Base-by-base conservation (phyloP, 2,797 vertebrate species). In the Simalia tracyae region DNA sequence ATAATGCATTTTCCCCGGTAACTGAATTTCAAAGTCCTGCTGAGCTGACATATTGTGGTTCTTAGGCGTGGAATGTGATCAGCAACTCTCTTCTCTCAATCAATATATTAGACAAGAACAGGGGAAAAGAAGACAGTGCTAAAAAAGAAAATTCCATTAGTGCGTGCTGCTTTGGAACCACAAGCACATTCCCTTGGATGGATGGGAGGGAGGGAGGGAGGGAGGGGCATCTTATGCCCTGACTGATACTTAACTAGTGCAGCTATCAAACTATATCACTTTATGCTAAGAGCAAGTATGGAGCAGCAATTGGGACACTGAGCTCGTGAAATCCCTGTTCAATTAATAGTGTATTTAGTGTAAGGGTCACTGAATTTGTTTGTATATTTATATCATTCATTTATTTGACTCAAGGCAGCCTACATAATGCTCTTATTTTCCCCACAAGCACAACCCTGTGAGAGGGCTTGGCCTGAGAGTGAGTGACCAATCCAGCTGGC, bases 101-200 rank as follows among this genome's bases (percentile, higher is more conserved):
- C 88, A 84, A 84, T 93, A 90, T 19, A 36, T 91, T 93, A 84
- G 90, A 90, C 60, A 84, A 89, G 85, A 93, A 91, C 60, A 90
- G 19, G 59, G 66, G 64, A 84, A 90, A 87, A 28, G 84, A 59
- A 87, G 66, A 87, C 87, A 87, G 46, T 56, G 5, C 59, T n/a
- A 57, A 61, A 89, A 72, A 15, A 24, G 26, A 91, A 91, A 93
- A 87, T 66, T 57, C 88, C 15, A 89, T 89, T 93, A 28, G 26
- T 59, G 46, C 59, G 60, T 90, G 81, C 88, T 50, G 50, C 59
- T 91, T 91, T 15, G 12, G 59, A 61, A 85, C 84, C 86, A 64
- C 22, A 60, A 46, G 22, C 57, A 81, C 17, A 88, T 66, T 24
- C 14, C 11, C 56, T 31, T 59, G 15, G 46, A 15, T 36, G 61